Evolutionary conservation across 2,113 vertebrate genomes (phyloP).

Genomic region (Passer domesticus): DNA sequence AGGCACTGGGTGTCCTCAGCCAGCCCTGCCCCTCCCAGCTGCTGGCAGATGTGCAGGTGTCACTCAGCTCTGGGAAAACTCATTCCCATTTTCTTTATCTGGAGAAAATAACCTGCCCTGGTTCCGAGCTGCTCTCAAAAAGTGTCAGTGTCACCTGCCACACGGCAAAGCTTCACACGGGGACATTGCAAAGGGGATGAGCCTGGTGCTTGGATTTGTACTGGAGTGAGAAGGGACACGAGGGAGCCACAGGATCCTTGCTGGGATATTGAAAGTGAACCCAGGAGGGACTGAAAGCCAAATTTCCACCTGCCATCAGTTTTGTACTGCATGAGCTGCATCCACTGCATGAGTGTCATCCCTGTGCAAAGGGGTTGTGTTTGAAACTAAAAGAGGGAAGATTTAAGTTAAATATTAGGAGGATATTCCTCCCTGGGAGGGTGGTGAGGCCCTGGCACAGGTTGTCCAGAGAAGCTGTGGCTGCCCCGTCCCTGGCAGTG

Average conservation of each 20-base stretch:
- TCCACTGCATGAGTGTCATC: no score
- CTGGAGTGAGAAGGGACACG: background rate
- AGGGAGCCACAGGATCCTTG: background rate
- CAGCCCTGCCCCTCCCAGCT: background rate
- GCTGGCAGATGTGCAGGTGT: background rate
- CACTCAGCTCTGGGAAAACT: background rate
- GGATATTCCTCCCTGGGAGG: background rate
- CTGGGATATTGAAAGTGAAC: background rate
- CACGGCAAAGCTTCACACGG: background rate
- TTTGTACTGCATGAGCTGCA: background rate
- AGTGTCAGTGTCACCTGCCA: background rate
- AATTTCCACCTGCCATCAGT: background rate
- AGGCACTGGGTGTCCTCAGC: background rate
- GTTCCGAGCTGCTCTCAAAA: background rate
- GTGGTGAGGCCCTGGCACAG: background rate
- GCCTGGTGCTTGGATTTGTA: background rate
- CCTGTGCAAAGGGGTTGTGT: fast-evolving
- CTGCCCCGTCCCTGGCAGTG: background rate
- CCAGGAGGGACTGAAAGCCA: fast-evolving
- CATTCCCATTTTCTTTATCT: background rate
- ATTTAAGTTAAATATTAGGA: background rate
- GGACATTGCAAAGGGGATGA: background rate
- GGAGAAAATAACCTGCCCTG: background rate
- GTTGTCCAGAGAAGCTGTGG: background rate
- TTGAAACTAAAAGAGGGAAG: background rate